Evolutionary conservation across 2,797 vertebrate species (phyloP).

Genomic region (Coreius guichenoti): DNA sequence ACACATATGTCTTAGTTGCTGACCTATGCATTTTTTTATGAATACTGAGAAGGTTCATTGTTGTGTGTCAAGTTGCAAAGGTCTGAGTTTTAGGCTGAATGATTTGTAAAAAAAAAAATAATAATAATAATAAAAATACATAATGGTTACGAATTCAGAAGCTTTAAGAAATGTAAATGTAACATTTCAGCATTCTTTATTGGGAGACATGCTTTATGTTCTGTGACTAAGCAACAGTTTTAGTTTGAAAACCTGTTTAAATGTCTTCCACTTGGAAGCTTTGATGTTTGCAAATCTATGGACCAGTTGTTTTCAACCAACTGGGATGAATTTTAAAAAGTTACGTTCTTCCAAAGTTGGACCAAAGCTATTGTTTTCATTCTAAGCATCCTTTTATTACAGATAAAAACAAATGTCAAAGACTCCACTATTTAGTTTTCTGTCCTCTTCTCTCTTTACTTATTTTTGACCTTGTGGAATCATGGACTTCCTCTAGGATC

Average conservation of each 20-base stretch:
- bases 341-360: not conserved
- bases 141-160: not conserved
- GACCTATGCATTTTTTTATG: slow-evolving; percentile 19
- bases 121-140: not conserved
- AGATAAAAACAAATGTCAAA: not conserved
- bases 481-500: not conserved
- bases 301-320: not conserved
- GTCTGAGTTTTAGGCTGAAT: slow-evolving; percentile 14
- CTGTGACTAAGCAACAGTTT: not conserved
- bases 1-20: slow-evolving; percentile 48
- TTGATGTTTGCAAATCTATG: not conserved
- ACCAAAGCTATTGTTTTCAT: not conserved
- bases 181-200: not conserved
- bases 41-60: slow-evolving; percentile 12
- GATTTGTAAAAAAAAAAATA: not conserved
- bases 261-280: not conserved
- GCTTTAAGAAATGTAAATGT: slow-evolving; percentile 13
- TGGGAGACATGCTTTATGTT: not conserved
- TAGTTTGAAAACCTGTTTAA: not conserved
- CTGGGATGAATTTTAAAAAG: not conserved
- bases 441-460: not conserved
- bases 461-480: not conserved
- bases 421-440: not conserved
- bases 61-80: slow-evolving; percentile 19
- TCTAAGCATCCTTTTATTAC: not conserved